Evolutionary conservation across 2,797 vertebrate genomes (phyloP).

Genomic region (Pseudopleuronectes americanus): DNA sequence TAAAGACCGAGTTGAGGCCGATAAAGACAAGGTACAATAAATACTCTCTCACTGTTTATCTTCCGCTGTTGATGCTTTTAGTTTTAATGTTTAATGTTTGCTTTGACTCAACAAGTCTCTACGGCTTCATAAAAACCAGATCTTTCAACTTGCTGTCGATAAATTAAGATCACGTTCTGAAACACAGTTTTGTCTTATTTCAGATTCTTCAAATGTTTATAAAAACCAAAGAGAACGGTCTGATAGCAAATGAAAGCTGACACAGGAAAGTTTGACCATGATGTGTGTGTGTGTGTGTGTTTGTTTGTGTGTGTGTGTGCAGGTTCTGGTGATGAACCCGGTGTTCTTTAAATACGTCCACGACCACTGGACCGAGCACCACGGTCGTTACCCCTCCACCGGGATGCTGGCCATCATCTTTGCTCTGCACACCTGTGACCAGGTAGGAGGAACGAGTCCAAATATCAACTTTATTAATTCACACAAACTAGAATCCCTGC

Average conservation of each 20-base stretch:
- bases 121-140: too few species aligned
- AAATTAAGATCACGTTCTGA: too few species aligned
- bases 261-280: background rate
- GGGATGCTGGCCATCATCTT: conserved; percentile 87
- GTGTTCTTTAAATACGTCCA: conserved; percentile 87
- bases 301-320: background rate
- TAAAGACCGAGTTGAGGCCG: conserved; percentile 82
- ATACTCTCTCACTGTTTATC: background rate
- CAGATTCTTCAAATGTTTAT: too few species aligned
- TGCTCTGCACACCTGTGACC: conserved; percentile 85
- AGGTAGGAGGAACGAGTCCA: conserved; percentile 69
- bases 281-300: background rate
- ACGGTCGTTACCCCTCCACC: conserved; percentile 85
- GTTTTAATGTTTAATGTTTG: background rate
- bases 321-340: conserved; percentile 86
- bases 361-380: conserved; percentile 80
- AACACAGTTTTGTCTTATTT: too few species aligned
- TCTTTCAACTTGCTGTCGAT: too few species aligned
- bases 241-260: too few species aligned
- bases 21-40: conserved; percentile 86
- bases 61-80: background rate
- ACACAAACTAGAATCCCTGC: background rate
- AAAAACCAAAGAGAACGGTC: too few species aligned
- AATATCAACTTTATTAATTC: background rate
- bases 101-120: background rate